Base-by-base conservation (phyloP, 2,797 vertebrate species). In the Rhinophrynus dorsalis region DNA sequence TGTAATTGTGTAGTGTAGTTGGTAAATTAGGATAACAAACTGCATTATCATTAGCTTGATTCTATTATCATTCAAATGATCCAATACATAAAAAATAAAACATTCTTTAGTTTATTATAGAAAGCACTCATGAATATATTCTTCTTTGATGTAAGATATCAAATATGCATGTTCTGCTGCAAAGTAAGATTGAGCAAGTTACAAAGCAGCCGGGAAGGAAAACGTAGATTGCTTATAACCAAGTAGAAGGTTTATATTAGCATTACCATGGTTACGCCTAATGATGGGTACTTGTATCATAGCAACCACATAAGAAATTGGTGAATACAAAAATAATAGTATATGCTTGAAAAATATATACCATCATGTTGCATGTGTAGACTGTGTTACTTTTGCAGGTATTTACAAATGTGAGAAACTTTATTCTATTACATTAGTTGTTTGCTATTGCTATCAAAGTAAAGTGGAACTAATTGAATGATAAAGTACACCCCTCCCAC, bases 211-310 rank as follows among this genome's bases (percentile, higher is more conserved):
- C 33, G 13, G 44, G 47, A 56, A 37, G 56, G 60, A 70, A 65
- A 70, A 55, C 57, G 70, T 59, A 44, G 69, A 61, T 63, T 26
- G 67, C 67, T 64, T 64, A 64, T 65, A 64, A 72, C 38, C 40
- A 45, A 73, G 61, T 62, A 45, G 45, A 52, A 42, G 69, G 70
- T 73, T 73, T 73, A 59, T 66, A 73, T 66, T 66, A 73, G 51
- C 50, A 73, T 73, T 13, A 20, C 55, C 70, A 73, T 73, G 70
- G 70, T 64, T 56, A 73, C 70, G 37, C 24, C 37, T 66, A 73
- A 73, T 66, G 70, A 73, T 67, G 70, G 70, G 62, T 42, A 73
- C 70, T 73, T 73, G 70, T 73, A 66, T 30, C 70, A 23, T 73
- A 73, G 70, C 70, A 73, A 73, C 70, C 70, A 66, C 62, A 73